These are phyloP conservation scores for Brachyhypopomus occidentalis DNA, from an alignment of 2,113 vertebrate species.

Conservation along the genomic window DNA sequence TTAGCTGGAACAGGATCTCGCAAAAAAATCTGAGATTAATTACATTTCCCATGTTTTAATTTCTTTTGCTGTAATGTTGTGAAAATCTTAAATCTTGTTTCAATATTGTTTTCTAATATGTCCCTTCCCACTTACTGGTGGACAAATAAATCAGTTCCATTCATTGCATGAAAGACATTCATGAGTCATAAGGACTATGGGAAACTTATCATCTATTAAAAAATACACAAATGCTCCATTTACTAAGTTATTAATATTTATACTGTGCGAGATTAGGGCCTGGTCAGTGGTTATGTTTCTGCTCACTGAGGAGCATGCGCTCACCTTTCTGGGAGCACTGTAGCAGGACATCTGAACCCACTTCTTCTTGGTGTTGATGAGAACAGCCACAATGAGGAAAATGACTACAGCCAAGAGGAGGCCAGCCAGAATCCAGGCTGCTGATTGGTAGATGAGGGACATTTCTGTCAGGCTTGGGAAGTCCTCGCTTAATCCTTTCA, in stretches of 20 bases:
- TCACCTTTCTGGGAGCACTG: slow-evolving; percentile 80
- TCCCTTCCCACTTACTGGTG: not conserved
- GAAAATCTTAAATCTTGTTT: slow-evolving; percentile 3
- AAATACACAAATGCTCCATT: not conserved
- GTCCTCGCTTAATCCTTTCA: slow-evolving; percentile 53
- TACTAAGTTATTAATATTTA: slow-evolving; percentile 8
- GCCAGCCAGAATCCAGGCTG: slow-evolving; percentile 79
- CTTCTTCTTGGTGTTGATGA: slow-evolving; percentile 79
- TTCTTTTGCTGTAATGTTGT: slow-evolving; percentile 36
- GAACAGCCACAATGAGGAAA: slow-evolving; percentile 71
- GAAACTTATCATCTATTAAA: not conserved
- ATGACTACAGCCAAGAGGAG: slow-evolving; percentile 76
- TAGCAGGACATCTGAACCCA: slow-evolving; percentile 83
- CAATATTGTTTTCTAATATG: slow-evolving; percentile 31
- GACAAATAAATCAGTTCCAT: slow-evolving; percentile 46
- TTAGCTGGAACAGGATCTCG: not conserved
- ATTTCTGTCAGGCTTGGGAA: slow-evolving; percentile 71
- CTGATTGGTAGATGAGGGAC: slow-evolving; percentile 79
- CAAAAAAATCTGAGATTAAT: slow-evolving; percentile 25
- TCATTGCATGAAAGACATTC: slow-evolving; percentile 46
- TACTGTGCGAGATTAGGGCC: slow-evolving; percentile 1
- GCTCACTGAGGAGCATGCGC: not conserved
- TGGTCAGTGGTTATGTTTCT: not conserved
- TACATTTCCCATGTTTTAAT: slow-evolving; percentile 31
- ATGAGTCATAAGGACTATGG: not conserved